Base-by-base conservation (phyloP, 2,888 invertebrate genomes). In the Slavum lentiscoides region DNA sequence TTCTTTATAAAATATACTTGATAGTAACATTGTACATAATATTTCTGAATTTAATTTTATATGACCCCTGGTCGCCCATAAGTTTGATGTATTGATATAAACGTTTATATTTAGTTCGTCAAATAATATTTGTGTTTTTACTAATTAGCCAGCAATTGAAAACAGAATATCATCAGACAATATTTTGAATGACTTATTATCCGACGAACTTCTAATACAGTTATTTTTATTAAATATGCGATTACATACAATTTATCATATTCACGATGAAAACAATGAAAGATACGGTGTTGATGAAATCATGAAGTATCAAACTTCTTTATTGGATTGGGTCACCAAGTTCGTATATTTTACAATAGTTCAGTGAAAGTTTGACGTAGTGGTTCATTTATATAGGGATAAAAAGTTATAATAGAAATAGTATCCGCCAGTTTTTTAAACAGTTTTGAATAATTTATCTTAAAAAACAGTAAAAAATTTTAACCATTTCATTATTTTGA, bases 181-280 rank as follows among this genome's bases (percentile, higher is more conserved):
- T 69, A 21, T 55, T 62, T 62, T 80, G 7, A 62, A 23, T 70
- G 70, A 62, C 13, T 55, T 80, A 53, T 21, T 77, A 69, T 21
- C 62, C 11, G 77, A 80, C 39, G 64, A 80, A 58, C n/a, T 70
- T n/a, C 23, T 80, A 70, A 64, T 70, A 19, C 70, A 80, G 53
- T 70, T 80, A 70, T 39, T 80, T 21, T 5, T 30, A 13, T 21
- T 80, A 23, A 37, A 70, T 39, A 53, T 64, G 30, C 43, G 55
- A 21, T 64, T 80, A 39, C 39, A 62, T 62, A 23, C 70, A 55
- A 30, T 80, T 62, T 80, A 70, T 61, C 21, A 80, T 6, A 70
- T 19, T 53, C 21, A 80, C 2, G 55, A 80, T 55, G 39, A 55
- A 62, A 21, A 17, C 4, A 2, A 17, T 7, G 39, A 55, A 62